Conservation (phyloP, 1,140 invertebrate genomes). For the Lepidurus arcticus region DNA sequence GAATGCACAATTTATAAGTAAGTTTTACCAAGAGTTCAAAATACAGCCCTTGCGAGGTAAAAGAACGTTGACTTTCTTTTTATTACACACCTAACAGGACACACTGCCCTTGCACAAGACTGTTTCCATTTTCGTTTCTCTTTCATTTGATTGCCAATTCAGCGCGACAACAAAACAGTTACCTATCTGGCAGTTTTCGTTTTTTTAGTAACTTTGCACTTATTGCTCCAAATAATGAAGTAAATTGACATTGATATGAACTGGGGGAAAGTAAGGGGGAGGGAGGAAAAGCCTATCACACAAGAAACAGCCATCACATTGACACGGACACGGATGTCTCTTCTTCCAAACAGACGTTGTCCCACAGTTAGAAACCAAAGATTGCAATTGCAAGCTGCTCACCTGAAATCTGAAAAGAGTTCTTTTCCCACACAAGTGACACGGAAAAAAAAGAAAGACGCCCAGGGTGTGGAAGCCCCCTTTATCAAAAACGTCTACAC, state of each 20-base stretch:
- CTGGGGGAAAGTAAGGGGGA: neutral
- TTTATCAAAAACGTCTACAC: slow-evolving; percentile 28
- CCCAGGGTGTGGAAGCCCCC: neutral
- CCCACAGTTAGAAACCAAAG: neutral
- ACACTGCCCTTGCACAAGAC: neutral
- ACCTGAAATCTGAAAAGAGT: neutral
- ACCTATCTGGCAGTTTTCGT: too few species aligned
- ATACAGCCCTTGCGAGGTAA: neutral
- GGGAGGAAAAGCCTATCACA: slow-evolving; percentile 19
- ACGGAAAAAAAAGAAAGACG: slow-evolving; percentile 24
- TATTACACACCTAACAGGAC: slow-evolving; percentile 13
- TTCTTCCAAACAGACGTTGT: neutral
- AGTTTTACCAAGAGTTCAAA: neutral
- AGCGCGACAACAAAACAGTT: neutral
- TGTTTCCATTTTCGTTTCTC: slow-evolving; percentile 4
- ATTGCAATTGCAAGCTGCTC: neutral
- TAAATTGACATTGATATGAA: slow-evolving; percentile 26
- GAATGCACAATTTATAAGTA: neutral
- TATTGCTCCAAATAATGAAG: neutral
- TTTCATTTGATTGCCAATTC: slow-evolving; percentile 5
- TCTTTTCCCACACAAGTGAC: slow-evolving; percentile 6
- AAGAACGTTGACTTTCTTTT: neutral
- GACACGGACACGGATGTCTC: neutral
- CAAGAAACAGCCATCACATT: slow-evolving; percentile 7
- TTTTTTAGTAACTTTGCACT: slow-evolving; percentile 20